phyloP scores from a whole-genome alignment of 2,888 invertebrate genomes.

The Yponomeuta malinellus region DNA sequence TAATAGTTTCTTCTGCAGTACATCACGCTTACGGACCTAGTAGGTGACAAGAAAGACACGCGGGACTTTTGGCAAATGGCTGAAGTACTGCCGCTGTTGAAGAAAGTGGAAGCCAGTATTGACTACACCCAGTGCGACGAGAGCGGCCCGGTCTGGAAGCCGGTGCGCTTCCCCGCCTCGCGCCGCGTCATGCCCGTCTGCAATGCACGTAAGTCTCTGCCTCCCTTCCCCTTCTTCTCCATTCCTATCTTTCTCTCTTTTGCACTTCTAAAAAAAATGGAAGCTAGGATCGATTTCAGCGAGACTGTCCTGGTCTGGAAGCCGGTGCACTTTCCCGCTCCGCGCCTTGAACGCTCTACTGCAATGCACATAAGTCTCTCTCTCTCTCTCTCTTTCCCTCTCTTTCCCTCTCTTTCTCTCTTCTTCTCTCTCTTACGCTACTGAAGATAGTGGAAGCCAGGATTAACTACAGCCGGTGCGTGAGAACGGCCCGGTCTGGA shows the following conservation, averaged over 20 bases:
- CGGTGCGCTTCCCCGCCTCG: constrained; percentile 39
- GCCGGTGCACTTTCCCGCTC: constrained; percentile 37
- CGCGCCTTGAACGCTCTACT: constrained; percentile 52
- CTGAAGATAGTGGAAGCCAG: constrained; percentile 40
- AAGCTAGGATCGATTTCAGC: constrained; percentile 23
- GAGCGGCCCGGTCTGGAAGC: constrained; percentile 23
- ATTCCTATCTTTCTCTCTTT: too few relatives aligned
- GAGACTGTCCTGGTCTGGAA: constrained; percentile 19
- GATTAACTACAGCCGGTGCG: constrained; percentile 52
- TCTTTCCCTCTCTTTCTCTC: too few relatives aligned
- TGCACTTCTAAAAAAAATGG: constrained; percentile 32
- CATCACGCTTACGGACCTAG: constrained; percentile 43
- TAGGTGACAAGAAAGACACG: constrained; percentile 33
- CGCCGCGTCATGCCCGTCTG: constrained; percentile 55
- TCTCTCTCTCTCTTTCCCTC: too few relatives aligned
- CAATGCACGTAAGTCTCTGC: constrained; percentile 28
- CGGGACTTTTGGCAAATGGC: constrained; percentile 67
- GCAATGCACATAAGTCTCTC: constrained; percentile 32
- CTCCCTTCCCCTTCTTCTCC: too few relatives aligned
- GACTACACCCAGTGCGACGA: constrained; percentile 51
- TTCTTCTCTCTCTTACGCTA: constrained; percentile 25
- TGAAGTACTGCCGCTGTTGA: constrained; percentile 52
- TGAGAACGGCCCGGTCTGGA: constrained; percentile 21
- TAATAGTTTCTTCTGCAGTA: constrained; percentile 37
- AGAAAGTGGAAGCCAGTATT: constrained; percentile 39